Base-by-base conservation (phyloP, 2,888 invertebrate genomes). In the Euproctis similis region DNA sequence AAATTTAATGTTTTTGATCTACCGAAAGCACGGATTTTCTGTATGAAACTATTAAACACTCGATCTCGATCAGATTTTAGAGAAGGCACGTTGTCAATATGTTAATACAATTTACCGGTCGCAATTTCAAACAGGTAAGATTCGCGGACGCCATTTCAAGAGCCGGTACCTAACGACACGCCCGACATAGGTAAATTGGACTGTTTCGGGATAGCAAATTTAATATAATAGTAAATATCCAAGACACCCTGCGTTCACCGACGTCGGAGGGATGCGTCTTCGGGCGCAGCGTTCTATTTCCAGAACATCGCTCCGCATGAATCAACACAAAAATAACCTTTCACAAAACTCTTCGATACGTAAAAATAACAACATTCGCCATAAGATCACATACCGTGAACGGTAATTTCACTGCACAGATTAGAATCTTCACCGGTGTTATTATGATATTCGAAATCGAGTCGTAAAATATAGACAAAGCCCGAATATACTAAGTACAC, bases 261-360 rank as follows among this genome's bases (percentile, higher is more conserved):
- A 56, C 56, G 50, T 59, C 64, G 56, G 63, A 68, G 77, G 76
- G 80, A 80, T 78, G 80, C 70, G 75, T 68, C 65, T 75, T 74
- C 59, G 59, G 59, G 48, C 73, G 70, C 64, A 62, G 70, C 51
- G 63, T 65, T 81, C 82, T 82, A 82, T 82, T 84, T 84, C 76
- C 78, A 81, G 84, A 77, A 70, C 76, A 65, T 67, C 72, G 75
- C 82, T 70, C 73, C 71, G 80, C 78, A 80, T 80, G 78, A 82
- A 82, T 82, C 82, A 81, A 82, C 82, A 80, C 82, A 74, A 63
- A 84, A 84, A 84, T 84, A 82, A 82, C 81, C 80, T 80, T 82
- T 80, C 81, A 81, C 73, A 67, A 72, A n/a, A 70, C 62, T 58
- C 54, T 67, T 69, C 48, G 70, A 69, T 71, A 77, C 72, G 74